Evolutionary conservation across 1,140 invertebrate genomes (phyloP).

Genomic region (Microplitis mediator): DNA sequence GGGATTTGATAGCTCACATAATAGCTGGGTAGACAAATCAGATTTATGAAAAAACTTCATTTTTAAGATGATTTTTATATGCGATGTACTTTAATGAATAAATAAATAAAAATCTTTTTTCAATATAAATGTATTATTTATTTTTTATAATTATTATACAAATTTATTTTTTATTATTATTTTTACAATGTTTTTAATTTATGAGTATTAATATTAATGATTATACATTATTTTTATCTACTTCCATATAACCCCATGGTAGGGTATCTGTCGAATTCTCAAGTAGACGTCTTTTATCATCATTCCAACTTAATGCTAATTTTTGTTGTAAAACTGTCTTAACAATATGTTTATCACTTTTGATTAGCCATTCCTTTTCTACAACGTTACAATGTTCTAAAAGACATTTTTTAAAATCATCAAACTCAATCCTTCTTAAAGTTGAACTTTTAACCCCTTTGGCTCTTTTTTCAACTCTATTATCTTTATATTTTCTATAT

Average conservation of each 20-base stretch:
- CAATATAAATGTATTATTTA: no score
- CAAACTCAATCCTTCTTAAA: slow-evolving; percentile 17
- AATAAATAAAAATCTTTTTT: no score
- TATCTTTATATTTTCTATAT: background rate
- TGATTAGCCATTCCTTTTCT: background rate
- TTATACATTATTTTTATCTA: no score
- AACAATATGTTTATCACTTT: background rate
- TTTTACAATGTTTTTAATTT: no score
- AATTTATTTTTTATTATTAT: no score
- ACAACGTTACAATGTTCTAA: background rate
- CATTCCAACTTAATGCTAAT: background rate
- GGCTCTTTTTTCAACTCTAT: background rate
- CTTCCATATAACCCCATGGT: slow-evolving; percentile 3
- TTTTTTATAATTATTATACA: no score
- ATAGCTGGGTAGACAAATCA: no score
- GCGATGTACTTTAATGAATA: no score
- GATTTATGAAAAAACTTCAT: background rate
- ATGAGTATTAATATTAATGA: no score
- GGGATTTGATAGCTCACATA: no score
- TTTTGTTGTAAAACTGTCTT: background rate
- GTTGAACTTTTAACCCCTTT: background rate
- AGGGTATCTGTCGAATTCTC: slow-evolving; percentile 13
- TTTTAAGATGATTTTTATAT: no score
- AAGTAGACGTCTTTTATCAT: slow-evolving; percentile 15
- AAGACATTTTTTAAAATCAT: slow-evolving; percentile 4